Evolutionary conservation across 2,888 invertebrate species (phyloP).

Genomic region (Leuctra nigra): DNA sequence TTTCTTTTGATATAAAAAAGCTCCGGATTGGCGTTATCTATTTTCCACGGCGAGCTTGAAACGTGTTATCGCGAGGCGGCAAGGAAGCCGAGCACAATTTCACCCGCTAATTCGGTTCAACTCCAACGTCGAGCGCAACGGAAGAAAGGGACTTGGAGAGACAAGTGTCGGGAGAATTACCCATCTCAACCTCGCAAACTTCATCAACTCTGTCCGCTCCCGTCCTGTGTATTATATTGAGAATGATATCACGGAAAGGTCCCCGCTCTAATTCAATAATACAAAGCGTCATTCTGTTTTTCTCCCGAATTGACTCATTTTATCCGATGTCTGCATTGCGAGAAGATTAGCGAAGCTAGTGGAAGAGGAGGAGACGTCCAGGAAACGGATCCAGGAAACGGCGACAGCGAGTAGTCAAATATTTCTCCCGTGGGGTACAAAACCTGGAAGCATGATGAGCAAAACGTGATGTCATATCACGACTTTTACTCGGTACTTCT

Average conservation of each 20-base stretch:
- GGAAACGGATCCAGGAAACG: too few relatives aligned
- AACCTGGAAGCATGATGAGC: too few relatives aligned
- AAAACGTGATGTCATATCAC: too few relatives aligned
- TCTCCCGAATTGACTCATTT: too few relatives aligned
- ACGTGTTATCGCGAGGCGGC: background rate
- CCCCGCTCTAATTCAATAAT: too few relatives aligned
- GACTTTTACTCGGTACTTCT: too few relatives aligned
- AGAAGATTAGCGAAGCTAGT: too few relatives aligned
- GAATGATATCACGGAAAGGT: background rate
- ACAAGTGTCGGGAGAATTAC: constrained; percentile 3
- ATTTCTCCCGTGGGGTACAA: too few relatives aligned
- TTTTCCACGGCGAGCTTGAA: background rate
- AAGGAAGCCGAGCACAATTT: constrained; percentile 17
- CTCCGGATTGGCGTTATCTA: constrained; percentile 14
- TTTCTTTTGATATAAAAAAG: constrained; percentile 7
- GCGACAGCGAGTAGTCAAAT: too few relatives aligned
- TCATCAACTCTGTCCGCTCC: constrained; percentile 2
- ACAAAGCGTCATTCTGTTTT: too few relatives aligned
- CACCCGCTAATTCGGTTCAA: constrained; percentile 20
- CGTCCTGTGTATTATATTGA: background rate
- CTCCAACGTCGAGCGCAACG: constrained; percentile 4
- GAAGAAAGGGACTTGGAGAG: background rate
- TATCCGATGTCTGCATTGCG: too few relatives aligned
- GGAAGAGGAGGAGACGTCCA: too few relatives aligned
- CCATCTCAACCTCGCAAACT: constrained; percentile 2